Evolutionary conservation across 2,797 vertebrate genomes (phyloP), one percentile per base, ranked within the genome.

Genomic region (Brotula barbata): DNA sequence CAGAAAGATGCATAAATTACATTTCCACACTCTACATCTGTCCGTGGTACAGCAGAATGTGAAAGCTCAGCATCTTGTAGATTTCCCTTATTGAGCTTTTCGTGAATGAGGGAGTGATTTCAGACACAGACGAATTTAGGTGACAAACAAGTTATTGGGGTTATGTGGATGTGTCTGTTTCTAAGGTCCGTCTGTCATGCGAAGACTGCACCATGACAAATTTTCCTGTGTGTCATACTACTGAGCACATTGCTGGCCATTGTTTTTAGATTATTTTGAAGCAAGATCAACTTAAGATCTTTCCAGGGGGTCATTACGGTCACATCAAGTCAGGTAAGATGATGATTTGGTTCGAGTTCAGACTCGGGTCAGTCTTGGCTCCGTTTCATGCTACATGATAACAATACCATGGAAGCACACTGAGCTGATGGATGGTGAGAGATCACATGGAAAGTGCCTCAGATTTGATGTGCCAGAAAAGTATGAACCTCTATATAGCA

Each of bases 381-480:
- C 43, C 21, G 49, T 71, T 46, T 65, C 64, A 50, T 81, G 84
- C 78, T 80, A 77, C 74, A 73, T 68, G 66, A 73, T 41, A 49
- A 71, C 9, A 50, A 20, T 50, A 48, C 49, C 41, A 51, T 62
- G 57, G 68, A 66, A 51, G 52, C 77, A 55, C 25, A 15, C 31
- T 45, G 65, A 76, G 75, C 54, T 64, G 44, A 71, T 12, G 57
- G 44, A 71, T 12, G 57, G 52, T 48, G 43, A 59, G 23, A 65
- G 39, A 58, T 36, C 17, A 65, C 46, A 17, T 28, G 22, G 53
- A 61, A 62, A 63, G 70, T 66, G 65, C 58, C 66, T 67, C 60
- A 73, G 63, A 48, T 67, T 73, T 71, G 45, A 43, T 73, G 55
- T 54, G 50, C 57, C 47, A 45, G 57, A 40, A 61, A 67, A 68